Percentiles rank a stretch among this genome's conserved stretches.
These are phyloP conservation scores for Onthophagus taurus DNA, from an alignment of 1,140 invertebrate species.

Conservation along the genomic window DNA sequence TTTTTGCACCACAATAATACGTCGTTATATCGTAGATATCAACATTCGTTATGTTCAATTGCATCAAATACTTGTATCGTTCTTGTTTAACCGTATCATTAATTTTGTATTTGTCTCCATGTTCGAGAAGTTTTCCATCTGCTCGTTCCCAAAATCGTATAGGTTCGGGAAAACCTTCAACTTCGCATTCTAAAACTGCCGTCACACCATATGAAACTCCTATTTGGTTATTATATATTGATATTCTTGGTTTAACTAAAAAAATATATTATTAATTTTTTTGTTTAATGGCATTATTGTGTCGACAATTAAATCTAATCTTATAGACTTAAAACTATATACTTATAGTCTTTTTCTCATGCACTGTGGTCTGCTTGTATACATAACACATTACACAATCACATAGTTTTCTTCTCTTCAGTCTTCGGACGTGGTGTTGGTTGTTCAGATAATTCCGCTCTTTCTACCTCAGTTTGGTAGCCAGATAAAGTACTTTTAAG, in stretches of 20 bases:
- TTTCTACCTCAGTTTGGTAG: too few species aligned
- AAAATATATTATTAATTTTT: too few species aligned
- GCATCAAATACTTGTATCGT: slow-evolving; percentile 50
- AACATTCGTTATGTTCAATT: slow-evolving; percentile 61
- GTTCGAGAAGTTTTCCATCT: slow-evolving; percentile 64
- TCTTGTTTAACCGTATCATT: slow-evolving; percentile 42
- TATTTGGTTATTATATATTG: slow-evolving; percentile 64
- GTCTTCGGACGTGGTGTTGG: too few species aligned
- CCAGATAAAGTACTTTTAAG: too few species aligned
- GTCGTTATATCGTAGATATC: slow-evolving; percentile 52
- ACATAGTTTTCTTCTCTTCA: too few species aligned
- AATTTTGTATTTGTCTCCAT: slow-evolving; percentile 57
- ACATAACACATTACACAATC: too few species aligned
- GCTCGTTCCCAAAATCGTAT: slow-evolving; percentile 70
- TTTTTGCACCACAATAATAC: slow-evolving; percentile 78
- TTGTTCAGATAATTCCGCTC: too few species aligned
- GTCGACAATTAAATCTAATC: too few species aligned
- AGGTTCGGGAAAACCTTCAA: slow-evolving; percentile 81
- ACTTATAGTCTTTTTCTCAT: too few species aligned
- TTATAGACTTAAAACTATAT: too few species aligned
- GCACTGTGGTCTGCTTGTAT: too few species aligned
- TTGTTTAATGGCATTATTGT: too few species aligned
- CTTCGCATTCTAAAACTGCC: slow-evolving; percentile 70
- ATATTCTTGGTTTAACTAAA: slow-evolving; percentile 53
- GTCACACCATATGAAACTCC: slow-evolving; percentile 57